A percentile compares a stretch with the other conserved stretches of the same genome.
Conservation (phyloP, 2,113 vertebrate species). For the Callospermophilus lateralis region DNA sequence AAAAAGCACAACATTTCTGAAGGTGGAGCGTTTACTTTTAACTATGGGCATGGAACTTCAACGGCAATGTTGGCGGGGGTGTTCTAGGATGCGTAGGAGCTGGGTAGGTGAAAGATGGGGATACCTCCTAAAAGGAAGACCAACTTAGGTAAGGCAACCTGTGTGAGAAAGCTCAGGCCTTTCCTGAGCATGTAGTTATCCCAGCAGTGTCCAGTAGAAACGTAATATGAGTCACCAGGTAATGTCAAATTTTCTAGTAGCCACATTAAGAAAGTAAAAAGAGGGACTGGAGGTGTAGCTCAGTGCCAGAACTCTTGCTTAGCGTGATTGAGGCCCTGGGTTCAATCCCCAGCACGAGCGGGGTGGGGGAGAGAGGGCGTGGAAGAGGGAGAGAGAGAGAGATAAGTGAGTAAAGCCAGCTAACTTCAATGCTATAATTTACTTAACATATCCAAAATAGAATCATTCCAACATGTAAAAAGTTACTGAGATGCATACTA, state of each 20-base stretch:
- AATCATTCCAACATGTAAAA: background rate
- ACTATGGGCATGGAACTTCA: background rate
- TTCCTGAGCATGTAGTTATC: background rate
- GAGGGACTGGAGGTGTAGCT: background rate
- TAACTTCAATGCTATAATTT: background rate
- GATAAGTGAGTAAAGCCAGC: background rate
- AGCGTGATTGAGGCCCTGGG: no score
- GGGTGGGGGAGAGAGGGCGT: accelerated
- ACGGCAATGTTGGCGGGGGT: background rate
- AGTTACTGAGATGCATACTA: background rate
- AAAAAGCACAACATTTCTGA: background rate
- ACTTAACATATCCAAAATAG: background rate
- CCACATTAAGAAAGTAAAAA: background rate
- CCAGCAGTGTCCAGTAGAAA: background rate
- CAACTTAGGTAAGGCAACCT: background rate
- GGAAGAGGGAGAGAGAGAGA: background rate
- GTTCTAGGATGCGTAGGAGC: background rate
- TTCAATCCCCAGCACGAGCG: background rate
- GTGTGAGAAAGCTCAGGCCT: background rate
- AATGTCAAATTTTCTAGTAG: background rate
- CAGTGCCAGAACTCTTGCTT: background rate
- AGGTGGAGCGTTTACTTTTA: background rate
- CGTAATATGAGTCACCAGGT: background rate
- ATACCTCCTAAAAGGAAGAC: background rate
- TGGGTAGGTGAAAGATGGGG: background rate